phyloP scores from a whole-genome alignment of 2,113 vertebrate species.

The Mirounga angustirostris region DNA sequence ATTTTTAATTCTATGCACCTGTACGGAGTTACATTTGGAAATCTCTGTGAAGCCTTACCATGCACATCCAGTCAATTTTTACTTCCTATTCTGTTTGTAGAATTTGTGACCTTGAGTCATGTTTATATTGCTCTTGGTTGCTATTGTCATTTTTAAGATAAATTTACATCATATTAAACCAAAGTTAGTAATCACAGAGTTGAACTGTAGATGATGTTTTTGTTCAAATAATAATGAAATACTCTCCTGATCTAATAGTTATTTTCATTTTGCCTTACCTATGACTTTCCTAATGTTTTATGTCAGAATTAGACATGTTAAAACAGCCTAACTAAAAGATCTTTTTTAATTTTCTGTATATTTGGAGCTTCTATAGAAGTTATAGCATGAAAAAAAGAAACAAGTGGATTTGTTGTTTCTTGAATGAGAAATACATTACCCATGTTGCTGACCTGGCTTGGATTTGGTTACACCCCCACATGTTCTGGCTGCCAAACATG shows the following conservation, averaged over 20 bases:
- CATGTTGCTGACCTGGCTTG: neutral
- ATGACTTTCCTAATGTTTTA: slow-evolving; percentile 16
- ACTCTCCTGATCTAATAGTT: neutral
- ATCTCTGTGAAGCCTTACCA: neutral
- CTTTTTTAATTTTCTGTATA: slow-evolving; percentile 37
- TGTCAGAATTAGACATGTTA: slow-evolving; percentile 54
- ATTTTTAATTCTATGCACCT: neutral
- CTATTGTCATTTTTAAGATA: slow-evolving; percentile 54
- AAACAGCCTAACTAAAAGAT: slow-evolving; percentile 27
- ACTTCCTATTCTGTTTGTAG: slow-evolving; percentile 1
- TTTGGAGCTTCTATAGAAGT: slow-evolving; percentile 42
- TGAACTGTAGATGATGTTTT: neutral
- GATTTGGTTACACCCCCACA: neutral
- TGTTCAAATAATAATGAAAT: neutral
- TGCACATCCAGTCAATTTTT: neutral
- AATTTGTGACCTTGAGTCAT: slow-evolving; percentile 17
- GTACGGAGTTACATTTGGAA: neutral
- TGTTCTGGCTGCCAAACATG: neutral
- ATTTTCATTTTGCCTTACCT: slow-evolving; percentile 48
- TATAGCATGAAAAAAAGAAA: slow-evolving; percentile 16
- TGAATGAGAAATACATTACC: neutral
- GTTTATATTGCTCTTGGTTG: slow-evolving; percentile 25
- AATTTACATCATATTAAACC: slow-evolving; percentile 44
- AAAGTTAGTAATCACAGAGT: slow-evolving; percentile 47
- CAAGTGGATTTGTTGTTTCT: neutral